Conservation (phyloP, 2,797 vertebrate genomes). For the Melanotaenia nigrans region DNA sequence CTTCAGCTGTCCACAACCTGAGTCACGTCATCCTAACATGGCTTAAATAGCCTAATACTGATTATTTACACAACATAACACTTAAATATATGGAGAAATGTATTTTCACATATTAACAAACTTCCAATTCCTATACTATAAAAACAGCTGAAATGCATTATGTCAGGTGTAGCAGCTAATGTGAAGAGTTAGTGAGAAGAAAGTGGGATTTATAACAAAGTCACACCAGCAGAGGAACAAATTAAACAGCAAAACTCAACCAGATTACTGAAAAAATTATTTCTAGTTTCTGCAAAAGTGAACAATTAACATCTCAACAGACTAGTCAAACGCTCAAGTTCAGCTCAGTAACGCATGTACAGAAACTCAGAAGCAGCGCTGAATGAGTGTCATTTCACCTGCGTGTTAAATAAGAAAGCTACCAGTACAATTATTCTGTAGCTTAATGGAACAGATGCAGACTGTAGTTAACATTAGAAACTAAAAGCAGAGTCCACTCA, state of each 20-base stretch:
- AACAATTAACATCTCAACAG: slow-evolving; percentile 16
- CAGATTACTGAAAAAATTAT: slow-evolving; percentile 8
- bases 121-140: slow-evolving; percentile 60
- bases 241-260: slow-evolving; percentile 21
- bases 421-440: slow-evolving; percentile 37
- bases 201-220: slow-evolving; percentile 14
- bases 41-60: slow-evolving; percentile 85
- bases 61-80: slow-evolving; percentile 86
- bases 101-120: slow-evolving; percentile 78
- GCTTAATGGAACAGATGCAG: slow-evolving; percentile 22
- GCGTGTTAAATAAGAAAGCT: slow-evolving; percentile 32
- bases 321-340: slow-evolving; percentile 42
- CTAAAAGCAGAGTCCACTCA: slow-evolving; percentile 39
- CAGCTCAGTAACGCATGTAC: slow-evolving; percentile 36
- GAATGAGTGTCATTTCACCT: slow-evolving; percentile 30
- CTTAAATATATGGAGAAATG: slow-evolving; percentile 82
- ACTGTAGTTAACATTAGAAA: neutral
- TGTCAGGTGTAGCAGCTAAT: slow-evolving; percentile 61
- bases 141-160: slow-evolving; percentile 73
- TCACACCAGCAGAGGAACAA: slow-evolving; percentile 1
- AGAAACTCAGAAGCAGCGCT: slow-evolving; percentile 27
- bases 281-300: slow-evolving; percentile 47
- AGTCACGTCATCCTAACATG: slow-evolving; percentile 55
- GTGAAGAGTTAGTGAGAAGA: slow-evolving; percentile 25
- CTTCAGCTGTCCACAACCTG: slow-evolving; percentile 57